These are phyloP conservation scores for Drosophila merina DNA, from an alignment of 2,888 invertebrate genomes.

Conservation along the genomic window DNA sequence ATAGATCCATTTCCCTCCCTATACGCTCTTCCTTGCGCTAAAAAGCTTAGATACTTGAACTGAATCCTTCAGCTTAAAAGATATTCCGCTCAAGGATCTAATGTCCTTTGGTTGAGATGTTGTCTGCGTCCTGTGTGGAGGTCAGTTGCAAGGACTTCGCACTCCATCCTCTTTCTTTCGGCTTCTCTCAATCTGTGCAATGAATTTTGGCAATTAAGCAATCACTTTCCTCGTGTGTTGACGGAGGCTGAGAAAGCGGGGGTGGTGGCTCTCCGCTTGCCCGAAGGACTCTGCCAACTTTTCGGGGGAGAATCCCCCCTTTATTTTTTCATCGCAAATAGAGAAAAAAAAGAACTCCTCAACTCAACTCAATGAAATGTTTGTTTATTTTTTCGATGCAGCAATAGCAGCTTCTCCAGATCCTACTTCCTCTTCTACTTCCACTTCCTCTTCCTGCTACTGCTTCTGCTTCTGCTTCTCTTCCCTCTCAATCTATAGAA, in stretches of 20 bases:
- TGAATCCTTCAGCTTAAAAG: too few species aligned
- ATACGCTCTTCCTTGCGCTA: too few species aligned
- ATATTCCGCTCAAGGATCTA: neutral
- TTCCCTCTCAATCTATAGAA: conserved; percentile 47
- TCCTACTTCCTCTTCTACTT: conserved; percentile 45
- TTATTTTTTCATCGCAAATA: too few species aligned
- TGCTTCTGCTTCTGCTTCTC: neutral
- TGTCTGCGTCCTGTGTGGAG: neutral
- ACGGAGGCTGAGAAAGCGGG: neutral
- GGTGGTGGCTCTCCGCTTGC: conserved; percentile 1
- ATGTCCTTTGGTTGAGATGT: neutral
- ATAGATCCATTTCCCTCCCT: too few species aligned
- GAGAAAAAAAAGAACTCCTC: neutral
- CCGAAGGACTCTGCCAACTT: conserved; percentile 19
- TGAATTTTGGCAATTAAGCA: conserved; percentile 53
- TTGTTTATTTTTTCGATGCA: conserved; percentile 27
- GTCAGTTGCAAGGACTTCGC: conserved; percentile 1
- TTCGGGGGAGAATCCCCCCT: neutral
- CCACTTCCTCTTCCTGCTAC: conserved; percentile 30
- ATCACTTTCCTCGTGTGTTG: conserved; percentile 42
- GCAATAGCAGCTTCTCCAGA: conserved; percentile 1
- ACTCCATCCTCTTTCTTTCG: neutral
- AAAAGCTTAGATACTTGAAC: too few species aligned
- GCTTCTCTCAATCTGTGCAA: conserved; percentile 27
- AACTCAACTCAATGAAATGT: conserved; percentile 35